These are phyloP conservation scores for Belgica antarctica DNA, from an alignment of 2,888 invertebrate species.

Conservation along the genomic window DNA sequence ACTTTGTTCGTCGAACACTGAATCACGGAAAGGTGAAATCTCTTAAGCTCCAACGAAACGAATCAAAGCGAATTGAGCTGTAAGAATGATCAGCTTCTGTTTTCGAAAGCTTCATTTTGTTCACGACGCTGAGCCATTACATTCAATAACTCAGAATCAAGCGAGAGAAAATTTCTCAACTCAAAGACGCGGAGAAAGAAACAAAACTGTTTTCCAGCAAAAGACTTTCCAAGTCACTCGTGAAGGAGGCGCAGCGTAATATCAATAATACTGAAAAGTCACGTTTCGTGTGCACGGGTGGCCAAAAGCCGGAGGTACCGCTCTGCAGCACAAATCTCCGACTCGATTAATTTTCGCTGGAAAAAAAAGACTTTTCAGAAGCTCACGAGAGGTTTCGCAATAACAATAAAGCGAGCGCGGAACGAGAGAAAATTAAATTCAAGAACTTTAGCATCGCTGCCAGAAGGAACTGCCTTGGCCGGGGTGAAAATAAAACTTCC, in stretches of 20 bases:
- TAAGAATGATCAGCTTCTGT: constrained; percentile 15
- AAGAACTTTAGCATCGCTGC: constrained; percentile 21
- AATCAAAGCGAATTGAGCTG: constrained; percentile 8
- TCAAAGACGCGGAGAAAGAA: no score
- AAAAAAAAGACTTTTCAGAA: constrained; percentile 26
- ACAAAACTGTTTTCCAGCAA: constrained; percentile 17
- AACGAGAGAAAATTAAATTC: constrained; percentile 30
- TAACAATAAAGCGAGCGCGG: constrained; percentile 27
- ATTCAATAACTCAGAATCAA: constrained; percentile 34
- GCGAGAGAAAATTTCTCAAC: constrained; percentile 6
- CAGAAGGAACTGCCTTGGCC: not conserved
- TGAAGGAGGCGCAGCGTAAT: not conserved
- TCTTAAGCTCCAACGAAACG: not conserved
- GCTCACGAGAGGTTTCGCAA: constrained; percentile 37
- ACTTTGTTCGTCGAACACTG: not conserved
- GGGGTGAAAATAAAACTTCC: not conserved
- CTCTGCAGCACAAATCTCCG: not conserved
- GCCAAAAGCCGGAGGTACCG: constrained; percentile 24
- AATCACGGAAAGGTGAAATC: not conserved
- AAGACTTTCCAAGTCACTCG: constrained; percentile 19
- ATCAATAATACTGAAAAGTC: constrained; percentile 41
- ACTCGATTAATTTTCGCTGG: constrained; percentile 37
- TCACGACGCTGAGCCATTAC: constrained; percentile 8
- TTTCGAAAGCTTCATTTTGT: constrained; percentile 9
- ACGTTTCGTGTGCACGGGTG: constrained; percentile 33